Base-by-base conservation (phyloP, 2,113 vertebrate genomes). In the Dasyornis broadbenti region DNA sequence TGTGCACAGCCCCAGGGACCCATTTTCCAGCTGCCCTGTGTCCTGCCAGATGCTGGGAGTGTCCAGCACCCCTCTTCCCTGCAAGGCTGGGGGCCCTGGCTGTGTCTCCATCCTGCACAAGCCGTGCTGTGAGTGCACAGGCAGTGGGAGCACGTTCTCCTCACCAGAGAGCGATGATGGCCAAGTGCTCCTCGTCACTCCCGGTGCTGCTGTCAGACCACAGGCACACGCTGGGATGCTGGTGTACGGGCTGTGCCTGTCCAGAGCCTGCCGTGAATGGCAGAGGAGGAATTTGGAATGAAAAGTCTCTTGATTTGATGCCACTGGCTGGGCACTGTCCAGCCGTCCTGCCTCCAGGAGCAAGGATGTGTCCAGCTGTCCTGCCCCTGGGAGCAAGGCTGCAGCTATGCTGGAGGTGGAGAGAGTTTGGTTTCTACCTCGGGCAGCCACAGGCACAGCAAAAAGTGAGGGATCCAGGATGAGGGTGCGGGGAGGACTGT, bases 221-320 rank as follows among this genome's bases (percentile, higher is more conserved):
- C 2, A 1, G 52, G 26, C 37, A 23, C 7, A 0, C 23, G 2
- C 49, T 0, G 0, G 37, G 61, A 24, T 77, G 90, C 61, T 72
- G 65, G 65, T 1, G 1, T 45, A 21, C 11, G 12, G 20, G 53
- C 59, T 27, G 33, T 24, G 72, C 49, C 49, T 57, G 50, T 40
- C 42, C 69, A 22, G 59, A 50, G 54, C 78, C 52, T 44, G 45
- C 81, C 27, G 19, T 7, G 9, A 50, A 52, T 11, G 2, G 52
- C 52, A 16, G 59, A 31, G 50, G 61, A 63, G 2, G 42, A 28
- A 13, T 76, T 86, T 68, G 63, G 90, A 87, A 89, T 92, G 72
- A 89, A 76, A 82, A 86, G 33, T 82, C 76, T 60, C 63, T 73
- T 82, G 37, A 70, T 61, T 64, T 70, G 52, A 52, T 77, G 91